Evolutionary conservation across 1,140 invertebrate genomes (phyloP), one percentile per base, ranked within the genome.

Genomic region (Phortica variegata): DNA sequence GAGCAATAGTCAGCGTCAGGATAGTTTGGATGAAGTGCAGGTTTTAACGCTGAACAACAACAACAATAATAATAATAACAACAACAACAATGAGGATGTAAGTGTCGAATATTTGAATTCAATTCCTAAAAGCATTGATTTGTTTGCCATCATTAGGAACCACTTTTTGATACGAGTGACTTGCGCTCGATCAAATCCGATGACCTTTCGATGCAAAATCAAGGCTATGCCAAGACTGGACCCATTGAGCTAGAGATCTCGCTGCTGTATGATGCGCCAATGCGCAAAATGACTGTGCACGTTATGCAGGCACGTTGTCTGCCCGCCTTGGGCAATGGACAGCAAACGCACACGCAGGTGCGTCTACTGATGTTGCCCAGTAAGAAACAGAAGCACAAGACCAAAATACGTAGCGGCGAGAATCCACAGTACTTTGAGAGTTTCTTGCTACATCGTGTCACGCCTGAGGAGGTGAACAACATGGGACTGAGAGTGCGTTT

Each of bases 311-410:
- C 90, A 0, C 81, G 87, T 17, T 83, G 91, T 65, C 80, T 97
- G 60, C 88, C 92, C 36, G 77, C 83, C 61, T 76, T 86, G 78
- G 81, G 88, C 72, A 76, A 86, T 59, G 81, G 89, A 60, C 80
- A 93, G 78, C 80, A 87, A 72, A 84, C 87, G 61, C 87, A 89
- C 69, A 87, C 87, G 7, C 90, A 92, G 82, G 89, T 96, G 18
- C 83, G 92, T 29, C 79, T 95, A 47, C 83, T 95, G 20, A 79
- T 96, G 54, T 76, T 95, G 43, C 94, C 93, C 0, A 86, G 88
- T 55, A 94, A 94, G 62, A 95, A 94, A 74, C 91, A 95, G 69
- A 91, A 93, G 59, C 89, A 90, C 73, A 96, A 95, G 77, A 95
- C 92, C 3, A 90, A 93, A 77, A 89, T 94, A 16, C 84, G 91